Base-by-base conservation (phyloP, 2,113 vertebrate genomes). In the Numida meleagris region DNA sequence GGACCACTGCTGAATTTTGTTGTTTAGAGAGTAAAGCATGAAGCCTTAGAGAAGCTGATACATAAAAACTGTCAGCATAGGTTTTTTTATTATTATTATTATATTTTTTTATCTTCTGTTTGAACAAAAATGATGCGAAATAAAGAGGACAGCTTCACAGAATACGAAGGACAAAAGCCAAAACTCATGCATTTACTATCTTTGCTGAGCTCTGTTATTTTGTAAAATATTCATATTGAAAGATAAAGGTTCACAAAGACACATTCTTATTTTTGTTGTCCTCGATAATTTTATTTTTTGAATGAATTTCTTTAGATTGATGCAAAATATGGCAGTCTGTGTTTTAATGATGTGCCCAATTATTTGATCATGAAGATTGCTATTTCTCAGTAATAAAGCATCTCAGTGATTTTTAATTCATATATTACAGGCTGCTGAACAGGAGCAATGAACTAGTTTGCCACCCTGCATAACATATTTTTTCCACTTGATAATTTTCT, bases 351-450 rank as follows among this genome's bases (percentile, higher is more conserved):
- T 10, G 8, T 72, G 18, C 11, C 75, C 38, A 86, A 65, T 86
- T 72, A 84, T 90, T 77, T 12, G n/a, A 33, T 86, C 40, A 65
- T 72, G 33, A 91, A 65, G 14, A 86, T 63, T 51, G 23, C 4
- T 74, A 40, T 91, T 91, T 81, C n/a, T 86, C 25, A 78, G 29
- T 61, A 43, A 90, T 34, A 75, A 88, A 88, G 12, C 38, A 81
- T 57, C 43, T 89, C 72, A 80, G 25, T 86, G 70, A 72, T 42
- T 94, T 79, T 94, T 93, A 83, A 79, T 83, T 78, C 43, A 24
- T 65, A 82, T 67, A 79, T 88, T 78, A 17, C 31, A 75, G 23
- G 14, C 24, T 90, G 20, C 33, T 89, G 65, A 94, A 62, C 40
- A 84, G 38, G 8, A 93, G 24, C 57, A 84, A 46, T 62, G 34